Base-by-base conservation (phyloP, 2,797 vertebrate species). In the Amphiprion clarkii region DNA sequence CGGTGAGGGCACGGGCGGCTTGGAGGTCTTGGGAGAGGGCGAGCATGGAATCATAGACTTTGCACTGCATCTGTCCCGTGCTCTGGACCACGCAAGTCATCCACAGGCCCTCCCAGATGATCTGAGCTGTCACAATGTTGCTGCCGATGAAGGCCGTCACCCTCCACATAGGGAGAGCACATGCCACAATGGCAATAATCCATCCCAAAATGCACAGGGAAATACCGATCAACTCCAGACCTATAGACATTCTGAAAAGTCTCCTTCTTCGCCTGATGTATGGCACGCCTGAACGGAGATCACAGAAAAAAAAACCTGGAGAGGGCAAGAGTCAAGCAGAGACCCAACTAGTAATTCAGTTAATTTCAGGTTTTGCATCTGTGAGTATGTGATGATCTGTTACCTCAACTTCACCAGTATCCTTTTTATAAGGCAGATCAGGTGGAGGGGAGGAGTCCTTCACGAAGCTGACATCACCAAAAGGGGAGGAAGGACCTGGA, bases 71-170 rank as follows among this genome's bases (percentile, higher is more conserved):
- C 90, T 97, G 97, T 0, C 96, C 96, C 0, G 96, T 97, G 91
- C 96, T 97, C 93, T 97, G 96, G 23, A 97, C 95, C 89, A 97
- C 96, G 23, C 97, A 97, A 73, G 92, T 94, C 97, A 97, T 97
- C 97, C 97, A 97, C 74, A 97, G 93, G 17, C 97, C 97, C 69
- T 97, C 96, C 96, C 96, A 97, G 84, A 95, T 95, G 89, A 93
- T 95, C 94, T 98, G 97, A 1, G 97, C 96, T 0, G 96, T 97
- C 90, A 98, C 96, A 2, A 99, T 99, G 95, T 95, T 98, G 95
- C 88, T 96, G 69, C 97, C 97, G 65, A 99, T 96, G 93, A 99
- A 99, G 48, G 97, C 96, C 0, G 97, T 94, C 71, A 98, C 97
- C 64, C 93, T 92, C 97, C 97, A 99, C 96, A 96, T 98, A 73